A percentile compares a stretch with the other conserved stretches of the same genome.
phyloP scores from a whole-genome alignment of 2,888 invertebrate genomes.

The Lobophora halterata region DNA sequence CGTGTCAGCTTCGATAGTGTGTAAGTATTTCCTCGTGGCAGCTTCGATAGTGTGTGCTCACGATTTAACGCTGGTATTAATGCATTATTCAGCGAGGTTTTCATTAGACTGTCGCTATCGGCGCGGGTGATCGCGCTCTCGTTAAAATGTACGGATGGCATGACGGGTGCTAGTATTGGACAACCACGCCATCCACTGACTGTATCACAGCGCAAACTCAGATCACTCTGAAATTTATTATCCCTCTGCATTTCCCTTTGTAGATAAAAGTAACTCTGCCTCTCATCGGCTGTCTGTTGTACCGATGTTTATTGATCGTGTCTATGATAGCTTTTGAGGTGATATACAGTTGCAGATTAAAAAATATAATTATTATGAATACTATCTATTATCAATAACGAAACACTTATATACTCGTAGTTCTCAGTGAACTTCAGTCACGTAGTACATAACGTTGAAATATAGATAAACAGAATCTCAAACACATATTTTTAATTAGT shows the following conservation, averaged over 20 bases:
- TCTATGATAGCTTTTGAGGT: too few relatives aligned
- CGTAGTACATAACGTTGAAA: too few relatives aligned
- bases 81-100: slow-evolving; percentile 80
- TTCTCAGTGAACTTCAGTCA: too few relatives aligned
- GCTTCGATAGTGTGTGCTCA: slow-evolving; percentile 73
- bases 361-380: too few relatives aligned
- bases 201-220: slow-evolving; percentile 27
- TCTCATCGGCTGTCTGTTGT: too few relatives aligned
- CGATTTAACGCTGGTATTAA: slow-evolving; percentile 80
- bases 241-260: slow-evolving; percentile 13
- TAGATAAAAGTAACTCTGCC: too few relatives aligned
- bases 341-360: too few relatives aligned
- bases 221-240: slow-evolving; percentile 22
- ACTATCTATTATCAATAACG: too few relatives aligned
- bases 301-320: too few relatives aligned
- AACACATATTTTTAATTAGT: slow-evolving; percentile 12
- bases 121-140: slow-evolving; percentile 73
- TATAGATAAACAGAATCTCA: slow-evolving; percentile 10
- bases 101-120: slow-evolving; percentile 77
- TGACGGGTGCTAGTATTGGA: slow-evolving; percentile 72
- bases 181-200: slow-evolving; percentile 17
- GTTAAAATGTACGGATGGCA: slow-evolving; percentile 79
- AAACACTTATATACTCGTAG: too few relatives aligned
- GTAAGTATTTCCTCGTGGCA: slow-evolving; percentile 70
- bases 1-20: slow-evolving; percentile 67